These are phyloP conservation scores for Trissonchulus latispiculum DNA, from an alignment of 2,888 invertebrate genomes.

Conservation along the genomic window DNA sequence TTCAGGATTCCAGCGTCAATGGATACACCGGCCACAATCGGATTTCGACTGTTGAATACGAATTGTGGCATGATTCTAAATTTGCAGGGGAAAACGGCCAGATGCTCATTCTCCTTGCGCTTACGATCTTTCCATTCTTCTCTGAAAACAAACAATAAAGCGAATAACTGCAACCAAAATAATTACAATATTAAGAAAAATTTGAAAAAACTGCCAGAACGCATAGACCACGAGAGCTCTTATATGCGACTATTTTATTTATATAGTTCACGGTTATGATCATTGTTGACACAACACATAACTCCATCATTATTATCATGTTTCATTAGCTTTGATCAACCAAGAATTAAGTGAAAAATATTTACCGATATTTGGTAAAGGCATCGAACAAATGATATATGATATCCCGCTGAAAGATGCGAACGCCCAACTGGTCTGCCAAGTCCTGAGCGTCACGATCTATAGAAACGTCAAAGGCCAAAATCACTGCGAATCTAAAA, in stretches of 20 bases:
- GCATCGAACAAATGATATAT: slow-evolving; percentile 99
- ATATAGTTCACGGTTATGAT: too few species aligned
- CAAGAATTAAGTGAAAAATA: slow-evolving; percentile 4
- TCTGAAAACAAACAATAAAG: too few species aligned
- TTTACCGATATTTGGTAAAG: slow-evolving; percentile 53
- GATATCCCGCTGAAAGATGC: slow-evolving; percentile 92
- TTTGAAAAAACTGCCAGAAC: too few species aligned
- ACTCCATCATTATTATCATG: not conserved
- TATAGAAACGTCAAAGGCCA: slow-evolving; percentile 98
- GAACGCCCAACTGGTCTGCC: slow-evolving; percentile 83
- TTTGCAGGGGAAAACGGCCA: slow-evolving; percentile 98
- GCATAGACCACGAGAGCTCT: too few species aligned
- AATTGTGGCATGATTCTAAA: slow-evolving; percentile 68
- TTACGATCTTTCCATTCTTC: slow-evolving; percentile 81
- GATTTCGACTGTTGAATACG: slow-evolving; percentile 95
- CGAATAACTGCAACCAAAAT: too few species aligned
- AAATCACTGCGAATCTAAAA: slow-evolving; percentile 76
- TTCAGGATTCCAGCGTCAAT: slow-evolving; percentile 88
- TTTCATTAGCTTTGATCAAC: not conserved
- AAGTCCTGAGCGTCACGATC: slow-evolving; percentile 95
- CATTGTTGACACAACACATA: not conserved
- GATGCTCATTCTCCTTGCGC: slow-evolving; percentile 85
- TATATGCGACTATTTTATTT: too few species aligned
- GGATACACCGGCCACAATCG: slow-evolving; percentile 90
- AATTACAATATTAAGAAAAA: too few species aligned